These are phyloP conservation scores for Yoshiicerus persimilis DNA, from an alignment of 1,140 invertebrate species.

Conservation along the genomic window DNA sequence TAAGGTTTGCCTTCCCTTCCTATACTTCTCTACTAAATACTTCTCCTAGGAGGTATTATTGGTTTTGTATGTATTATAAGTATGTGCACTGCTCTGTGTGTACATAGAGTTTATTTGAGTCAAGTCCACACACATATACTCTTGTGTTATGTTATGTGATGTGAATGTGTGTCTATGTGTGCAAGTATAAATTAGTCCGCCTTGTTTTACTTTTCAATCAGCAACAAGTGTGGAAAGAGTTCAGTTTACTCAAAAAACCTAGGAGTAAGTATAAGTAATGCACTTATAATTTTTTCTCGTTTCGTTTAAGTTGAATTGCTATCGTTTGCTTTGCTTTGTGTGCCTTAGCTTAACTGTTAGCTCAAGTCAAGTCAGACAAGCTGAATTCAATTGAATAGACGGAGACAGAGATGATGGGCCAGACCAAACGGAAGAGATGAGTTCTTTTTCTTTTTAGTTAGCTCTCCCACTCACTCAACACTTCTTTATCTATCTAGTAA, in stretches of 20 bases:
- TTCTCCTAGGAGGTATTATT: not conserved
- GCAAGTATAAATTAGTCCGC: slow-evolving; percentile 24
- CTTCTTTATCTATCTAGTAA: not conserved
- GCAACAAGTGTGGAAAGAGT: slow-evolving; percentile 41
- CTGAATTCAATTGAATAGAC: not conserved
- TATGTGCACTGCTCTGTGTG: not conserved
- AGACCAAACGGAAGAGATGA: not conserved
- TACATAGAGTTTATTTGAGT: not conserved
- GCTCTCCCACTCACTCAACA: not conserved
- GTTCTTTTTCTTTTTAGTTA: not conserved
- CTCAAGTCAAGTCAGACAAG: not conserved
- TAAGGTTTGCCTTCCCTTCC: not conserved
- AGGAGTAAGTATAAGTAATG: not conserved
- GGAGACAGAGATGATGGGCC: not conserved
- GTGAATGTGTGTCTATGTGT: slow-evolving; percentile 14
- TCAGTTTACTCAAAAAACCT: not conserved
- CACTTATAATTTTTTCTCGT: slow-evolving; percentile 24
- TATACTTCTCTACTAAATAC: not conserved
- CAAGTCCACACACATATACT: not conserved
- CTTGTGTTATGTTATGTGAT: not conserved
- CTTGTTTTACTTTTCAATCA: slow-evolving; percentile 49
- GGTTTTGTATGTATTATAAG: not conserved
- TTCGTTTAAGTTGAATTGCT: no score
- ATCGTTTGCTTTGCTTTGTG: not conserved
- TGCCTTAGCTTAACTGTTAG: not conserved